A percentile compares a stretch with the other conserved stretches of the same genome.
Conservation (phyloP, 2,797 vertebrate genomes). For the Gastrophryne carolinensis region DNA sequence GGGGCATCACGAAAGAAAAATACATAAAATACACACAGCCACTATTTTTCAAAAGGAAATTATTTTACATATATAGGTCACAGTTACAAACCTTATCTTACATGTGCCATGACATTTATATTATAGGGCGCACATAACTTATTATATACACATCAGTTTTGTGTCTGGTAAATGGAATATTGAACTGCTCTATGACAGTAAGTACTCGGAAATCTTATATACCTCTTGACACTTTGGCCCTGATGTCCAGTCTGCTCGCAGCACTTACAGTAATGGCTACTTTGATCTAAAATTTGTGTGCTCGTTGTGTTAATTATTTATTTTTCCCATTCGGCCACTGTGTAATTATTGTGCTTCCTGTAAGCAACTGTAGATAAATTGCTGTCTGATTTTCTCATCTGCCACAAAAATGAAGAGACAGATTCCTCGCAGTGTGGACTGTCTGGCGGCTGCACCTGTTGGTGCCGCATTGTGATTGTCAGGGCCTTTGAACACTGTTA, state of each 20-base stretch:
- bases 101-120: neutral
- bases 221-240: slow-evolving; percentile 31
- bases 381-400: neutral
- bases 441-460: slow-evolving; percentile 19
- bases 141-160: slow-evolving; percentile 11
- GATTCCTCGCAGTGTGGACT: slow-evolving; percentile 1
- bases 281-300: slow-evolving; percentile 33
- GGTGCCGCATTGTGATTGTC: slow-evolving; percentile 1
- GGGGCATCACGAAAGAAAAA: too few relatives aligned
- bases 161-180: neutral
- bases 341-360: slow-evolving; percentile 35
- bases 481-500: neutral
- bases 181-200: slow-evolving; percentile 1
- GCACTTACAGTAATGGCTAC: slow-evolving; percentile 23
- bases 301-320: slow-evolving; percentile 36
- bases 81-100: too few relatives aligned
- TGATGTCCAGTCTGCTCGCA: slow-evolving; percentile 1
- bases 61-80: too few relatives aligned
- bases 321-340: slow-evolving; percentile 7
- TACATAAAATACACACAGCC: too few relatives aligned
- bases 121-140: too few relatives aligned
- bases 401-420: neutral
- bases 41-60: too few relatives aligned
- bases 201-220: slow-evolving; percentile 20
- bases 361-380: slow-evolving; percentile 23